A percentile compares a stretch with the other conserved stretches of the same genome.
Conservation (phyloP, 2,888 invertebrate genomes). For the Lucinisca nassula region DNA sequence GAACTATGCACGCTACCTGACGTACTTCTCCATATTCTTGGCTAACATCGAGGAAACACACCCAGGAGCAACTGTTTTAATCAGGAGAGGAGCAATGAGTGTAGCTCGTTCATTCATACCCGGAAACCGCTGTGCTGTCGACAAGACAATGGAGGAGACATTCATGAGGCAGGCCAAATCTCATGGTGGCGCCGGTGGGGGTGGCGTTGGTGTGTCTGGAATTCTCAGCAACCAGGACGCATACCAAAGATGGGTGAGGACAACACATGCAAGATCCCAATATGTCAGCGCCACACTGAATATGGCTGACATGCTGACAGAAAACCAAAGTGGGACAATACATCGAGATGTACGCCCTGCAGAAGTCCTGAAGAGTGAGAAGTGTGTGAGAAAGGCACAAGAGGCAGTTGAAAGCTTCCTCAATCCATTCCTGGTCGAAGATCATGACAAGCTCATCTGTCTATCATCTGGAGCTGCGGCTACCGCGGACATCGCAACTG, state of each 20-base stretch:
- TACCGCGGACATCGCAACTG: constrained; percentile 1
- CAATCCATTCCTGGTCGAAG: constrained; percentile 55
- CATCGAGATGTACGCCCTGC: constrained; percentile 62
- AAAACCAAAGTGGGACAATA: background rate
- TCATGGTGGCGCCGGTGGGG: constrained; percentile 45
- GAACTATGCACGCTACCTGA: constrained; percentile 67
- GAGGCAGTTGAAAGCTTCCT: constrained; percentile 58
- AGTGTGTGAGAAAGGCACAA: constrained; percentile 18
- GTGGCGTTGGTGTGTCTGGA: constrained; percentile 60
- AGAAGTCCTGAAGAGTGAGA: constrained; percentile 57
- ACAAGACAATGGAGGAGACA: constrained; percentile 68
- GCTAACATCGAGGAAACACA: constrained; percentile 66
- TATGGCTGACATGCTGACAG: constrained; percentile 59
- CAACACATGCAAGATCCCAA: constrained; percentile 45
- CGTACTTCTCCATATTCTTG: constrained; percentile 52
- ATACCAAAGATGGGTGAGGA: constrained; percentile 62
- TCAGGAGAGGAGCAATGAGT: constrained; percentile 62
- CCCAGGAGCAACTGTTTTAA: constrained; percentile 55
- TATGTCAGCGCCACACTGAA: constrained; percentile 39
- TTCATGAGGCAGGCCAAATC: constrained; percentile 55
- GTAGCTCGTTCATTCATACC: constrained; percentile 72
- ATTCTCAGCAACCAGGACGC: constrained; percentile 50
- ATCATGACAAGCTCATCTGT: constrained; percentile 48
- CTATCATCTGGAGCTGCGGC: constrained; percentile 51
- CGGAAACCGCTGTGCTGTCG: constrained; percentile 65